Base-by-base conservation (phyloP, 2,888 invertebrate genomes). In the Dryococelus australis region DNA sequence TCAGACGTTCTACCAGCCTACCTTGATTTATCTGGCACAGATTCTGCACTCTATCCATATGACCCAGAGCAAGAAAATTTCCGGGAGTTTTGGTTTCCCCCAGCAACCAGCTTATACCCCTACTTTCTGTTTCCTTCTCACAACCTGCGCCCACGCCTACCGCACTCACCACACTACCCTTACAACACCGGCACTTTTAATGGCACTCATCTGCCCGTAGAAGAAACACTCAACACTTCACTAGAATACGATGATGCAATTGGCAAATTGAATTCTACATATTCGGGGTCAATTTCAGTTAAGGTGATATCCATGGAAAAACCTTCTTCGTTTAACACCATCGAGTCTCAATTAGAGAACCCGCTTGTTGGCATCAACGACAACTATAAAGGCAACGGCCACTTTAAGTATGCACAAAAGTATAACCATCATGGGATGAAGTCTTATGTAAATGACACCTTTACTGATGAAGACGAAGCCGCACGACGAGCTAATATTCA, bases 241-340 rank as follows among this genome's bases (percentile, higher is more conserved):
- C 89, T 91, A 90, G 90, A 90, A 90, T 90, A 91, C 89, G 90
- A 90, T 90, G 90, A 90, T 90, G 88, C 89, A 88, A 89, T 89
- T 88, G 90, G 89, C 89, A 90, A 90, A 90, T 90, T 91, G 90
- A 90, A 91, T 90, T 90, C 90, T 90, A 89, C 91, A 90, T 90
- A 90, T 90, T 90, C 91, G 90, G 89, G 89, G 87, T 88, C 89
- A 92, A 93, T 94, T 94, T 92, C 93, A 94, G 94, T 94, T 93
- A 94, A 94, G 93, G 94, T 94, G 92, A 93, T 94, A 92, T 94
- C 94, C 91, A 93, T 93, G 90, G 94, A 94, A 92, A 94, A 94
- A 92, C 93, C 94, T 91, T 93, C 94, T 91, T 93, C 93, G 91
- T 93, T 93, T 91, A 93, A 94, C 92, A 93, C 94, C 91, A 92